A percentile compares a stretch with the other conserved stretches of the same genome.
Conservation (phyloP, 64 coral and sea anemone species). For the Porites lutea region DNA sequence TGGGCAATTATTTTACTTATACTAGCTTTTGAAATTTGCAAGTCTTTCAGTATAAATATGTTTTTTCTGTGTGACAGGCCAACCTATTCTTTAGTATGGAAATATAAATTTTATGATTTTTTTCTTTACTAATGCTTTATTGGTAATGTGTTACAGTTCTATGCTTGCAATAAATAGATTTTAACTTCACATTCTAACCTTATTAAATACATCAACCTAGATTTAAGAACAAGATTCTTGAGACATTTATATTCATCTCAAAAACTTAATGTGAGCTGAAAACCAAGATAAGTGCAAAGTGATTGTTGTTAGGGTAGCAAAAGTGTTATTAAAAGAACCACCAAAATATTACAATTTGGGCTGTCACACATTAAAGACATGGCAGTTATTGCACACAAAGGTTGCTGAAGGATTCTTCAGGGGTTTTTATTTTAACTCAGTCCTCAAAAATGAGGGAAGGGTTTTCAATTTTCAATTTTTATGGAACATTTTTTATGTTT, state of each 20-base stretch:
- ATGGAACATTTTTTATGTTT: no score
- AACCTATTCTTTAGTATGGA: constrained; percentile 11
- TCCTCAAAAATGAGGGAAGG: no score
- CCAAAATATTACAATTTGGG: background rate
- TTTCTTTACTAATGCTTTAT: background rate
- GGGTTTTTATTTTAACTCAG: no score
- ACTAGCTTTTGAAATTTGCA: background rate
- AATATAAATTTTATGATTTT: background rate
- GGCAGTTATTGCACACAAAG: background rate
- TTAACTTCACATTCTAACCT: background rate
- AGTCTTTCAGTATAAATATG: background rate
- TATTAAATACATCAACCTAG: no score
- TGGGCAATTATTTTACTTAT: background rate
- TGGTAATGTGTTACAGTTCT: background rate
- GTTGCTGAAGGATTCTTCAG: background rate
- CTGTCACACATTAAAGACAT: constrained; percentile 43
- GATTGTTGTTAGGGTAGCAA: no score
- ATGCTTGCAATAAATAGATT: background rate
- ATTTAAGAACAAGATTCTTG: no score
- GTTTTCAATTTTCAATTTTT: no score
- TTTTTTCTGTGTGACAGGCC: constrained; percentile 54
- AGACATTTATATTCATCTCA: no score
- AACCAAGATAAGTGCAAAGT: no score
- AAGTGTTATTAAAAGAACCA: background rate
- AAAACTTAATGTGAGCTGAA: no score